Base-by-base conservation (phyloP, 2,113 vertebrate species). In the Equus quagga region DNA sequence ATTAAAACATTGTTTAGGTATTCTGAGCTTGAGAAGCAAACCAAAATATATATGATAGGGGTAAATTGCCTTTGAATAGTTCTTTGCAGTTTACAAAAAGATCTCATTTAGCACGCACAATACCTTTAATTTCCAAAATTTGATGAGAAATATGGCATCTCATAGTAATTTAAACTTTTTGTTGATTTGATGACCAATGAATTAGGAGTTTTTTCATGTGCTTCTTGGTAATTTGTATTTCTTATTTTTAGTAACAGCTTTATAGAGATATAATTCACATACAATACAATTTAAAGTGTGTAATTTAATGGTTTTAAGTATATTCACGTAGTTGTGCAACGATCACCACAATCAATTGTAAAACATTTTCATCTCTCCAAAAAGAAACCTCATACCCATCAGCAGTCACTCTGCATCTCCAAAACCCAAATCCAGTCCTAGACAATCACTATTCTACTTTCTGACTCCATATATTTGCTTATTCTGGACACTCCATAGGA, bases 151-250 rank as follows among this genome's bases (percentile, higher is more conserved):
- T 72, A 89, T 33, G 26, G 12, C 86, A 58, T 31, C 36, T 83
- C 21, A 33, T 26, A 49, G 15, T 90, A 58, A 70, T 65, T 94
- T 73, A 8, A 64, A 28, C 64, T 76, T 81, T 81, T 72, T 62
- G 78, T 67, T 36, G 94, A 70, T 75, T 84, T 84, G 17, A 87
- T 65, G 36, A 33, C 23, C 69, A 89, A 49, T 75, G 18, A 90
- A 75, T 92, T 92, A 41, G 13, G 21, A 80, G 26, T 24, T 84
- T 96, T 86, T 76, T 88, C 78, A 83, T 64, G 58, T 51, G 4
- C 18, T 82, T 87, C 83, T 69, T 76, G 46, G 33, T 80, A 84
- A 96, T 67, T 79, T 96, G 28, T 92, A 79, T 89, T 97, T 62
- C 10, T 62, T 64, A 73, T 60, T 91, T 81, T 14, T 19, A 95